Percentiles rank a stretch among this genome's conserved stretches.
Conservation (phyloP, 2,113 vertebrate genomes). For the Cyanoliseus patagonus region DNA sequence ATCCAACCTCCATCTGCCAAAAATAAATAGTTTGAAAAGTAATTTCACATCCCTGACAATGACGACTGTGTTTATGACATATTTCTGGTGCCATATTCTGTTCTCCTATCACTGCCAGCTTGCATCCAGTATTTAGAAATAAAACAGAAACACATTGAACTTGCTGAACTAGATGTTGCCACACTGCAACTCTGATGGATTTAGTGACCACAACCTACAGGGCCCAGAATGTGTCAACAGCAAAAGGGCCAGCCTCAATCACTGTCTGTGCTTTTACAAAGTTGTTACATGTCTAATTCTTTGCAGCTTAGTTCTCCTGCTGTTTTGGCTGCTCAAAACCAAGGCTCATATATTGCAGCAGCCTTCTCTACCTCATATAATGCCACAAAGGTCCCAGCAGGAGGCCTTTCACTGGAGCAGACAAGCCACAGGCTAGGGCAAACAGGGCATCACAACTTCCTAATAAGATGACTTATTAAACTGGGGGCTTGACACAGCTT, state of each 20-base stretch:
- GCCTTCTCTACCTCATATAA: constrained; percentile 49
- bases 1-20: constrained; percentile 55
- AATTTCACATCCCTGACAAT: constrained; percentile 69
- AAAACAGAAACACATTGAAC: constrained; percentile 79
- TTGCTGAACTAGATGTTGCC: constrained; percentile 73
- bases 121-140: constrained; percentile 71
- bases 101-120: constrained; percentile 43
- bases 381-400: constrained; percentile 59
- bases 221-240: constrained; percentile 78
- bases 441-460: constrained; percentile 69
- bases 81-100: constrained; percentile 50
- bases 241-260: constrained; percentile 71
- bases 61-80: constrained; percentile 69
- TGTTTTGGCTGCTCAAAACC: constrained; percentile 65
- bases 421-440: constrained; percentile 64
- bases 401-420: constrained; percentile 68
- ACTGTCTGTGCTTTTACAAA: constrained; percentile 73
- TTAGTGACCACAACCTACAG: constrained; percentile 78
- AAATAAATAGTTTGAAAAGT: constrained; percentile 67
- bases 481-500: constrained; percentile 53
- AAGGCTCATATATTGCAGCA: constrained; percentile 65
- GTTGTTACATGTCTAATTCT: constrained; percentile 77
- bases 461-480: constrained; percentile 68
- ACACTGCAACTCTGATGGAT: constrained; percentile 73
- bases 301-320: constrained; percentile 73